phyloP scores from a whole-genome alignment of 2,113 vertebrate genomes.

The Jacana jacana region DNA sequence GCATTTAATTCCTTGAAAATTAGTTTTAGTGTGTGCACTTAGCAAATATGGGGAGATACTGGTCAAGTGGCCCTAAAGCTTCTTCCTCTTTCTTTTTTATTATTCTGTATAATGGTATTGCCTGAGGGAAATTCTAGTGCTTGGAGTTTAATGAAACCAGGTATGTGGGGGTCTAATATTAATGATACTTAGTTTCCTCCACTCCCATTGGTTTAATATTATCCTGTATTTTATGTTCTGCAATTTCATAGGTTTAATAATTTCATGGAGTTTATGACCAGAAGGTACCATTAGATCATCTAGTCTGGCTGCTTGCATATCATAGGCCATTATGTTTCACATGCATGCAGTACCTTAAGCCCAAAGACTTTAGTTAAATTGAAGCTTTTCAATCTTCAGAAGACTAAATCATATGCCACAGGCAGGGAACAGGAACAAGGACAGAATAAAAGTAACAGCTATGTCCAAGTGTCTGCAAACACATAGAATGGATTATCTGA shows the following conservation, averaged over 20 bases:
- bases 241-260: background rate
- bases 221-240: background rate
- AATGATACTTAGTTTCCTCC: background rate
- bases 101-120: background rate
- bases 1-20: slow-evolving; percentile 30
- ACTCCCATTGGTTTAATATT: background rate
- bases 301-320: background rate
- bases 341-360: background rate
- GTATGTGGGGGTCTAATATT: background rate
- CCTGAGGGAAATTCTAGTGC: background rate
- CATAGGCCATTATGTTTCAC: background rate
- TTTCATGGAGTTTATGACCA: background rate
- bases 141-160: background rate
- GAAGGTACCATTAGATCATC: background rate
- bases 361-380: background rate
- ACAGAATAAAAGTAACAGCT: background rate
- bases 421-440: background rate
- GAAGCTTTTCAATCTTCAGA: background rate
- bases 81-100: background rate
- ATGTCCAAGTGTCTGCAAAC: background rate
- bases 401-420: background rate
- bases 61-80: slow-evolving; percentile 8
- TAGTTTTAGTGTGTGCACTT: background rate
- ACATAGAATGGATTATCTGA: background rate
- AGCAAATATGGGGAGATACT: background rate